A percentile compares a stretch with the other conserved stretches of the same genome.
Evolutionary conservation across 2,113 vertebrate species (phyloP).

Genomic region (Tursiops truncatus): DNA sequence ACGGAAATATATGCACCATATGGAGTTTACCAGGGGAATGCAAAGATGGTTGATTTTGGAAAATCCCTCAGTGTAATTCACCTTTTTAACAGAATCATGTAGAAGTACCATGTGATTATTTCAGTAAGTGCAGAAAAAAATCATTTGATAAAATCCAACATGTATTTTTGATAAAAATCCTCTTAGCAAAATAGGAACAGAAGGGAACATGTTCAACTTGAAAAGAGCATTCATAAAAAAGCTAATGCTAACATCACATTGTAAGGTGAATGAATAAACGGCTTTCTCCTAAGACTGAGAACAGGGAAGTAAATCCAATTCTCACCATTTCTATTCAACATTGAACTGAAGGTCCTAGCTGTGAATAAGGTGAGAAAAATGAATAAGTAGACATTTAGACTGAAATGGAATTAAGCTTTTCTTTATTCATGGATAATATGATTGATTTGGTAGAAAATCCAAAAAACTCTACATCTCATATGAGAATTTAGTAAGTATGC

Average conservation of each 20-base stretch:
- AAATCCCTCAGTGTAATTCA: background rate
- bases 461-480: background rate
- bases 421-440: slow-evolving; percentile 20
- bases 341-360: background rate
- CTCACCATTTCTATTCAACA: background rate
- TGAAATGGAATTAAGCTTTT: background rate
- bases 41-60: background rate
- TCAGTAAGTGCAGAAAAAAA: background rate
- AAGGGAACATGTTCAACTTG: background rate
- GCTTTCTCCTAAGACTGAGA: background rate
- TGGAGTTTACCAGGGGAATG: background rate
- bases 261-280: background rate
- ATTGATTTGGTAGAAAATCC: background rate
- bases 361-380: background rate
- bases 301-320: background rate
- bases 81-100: background rate
- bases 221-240: background rate
- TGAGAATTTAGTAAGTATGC: background rate
- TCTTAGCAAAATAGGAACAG: background rate
- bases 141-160: background rate
- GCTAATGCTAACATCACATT: background rate
- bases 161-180: background rate
- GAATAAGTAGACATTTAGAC: background rate
- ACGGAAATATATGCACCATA: background rate
- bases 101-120: background rate